Evolutionary conservation across 1,140 invertebrate genomes (phyloP).

Genomic region (Prorops nasuta): DNA sequence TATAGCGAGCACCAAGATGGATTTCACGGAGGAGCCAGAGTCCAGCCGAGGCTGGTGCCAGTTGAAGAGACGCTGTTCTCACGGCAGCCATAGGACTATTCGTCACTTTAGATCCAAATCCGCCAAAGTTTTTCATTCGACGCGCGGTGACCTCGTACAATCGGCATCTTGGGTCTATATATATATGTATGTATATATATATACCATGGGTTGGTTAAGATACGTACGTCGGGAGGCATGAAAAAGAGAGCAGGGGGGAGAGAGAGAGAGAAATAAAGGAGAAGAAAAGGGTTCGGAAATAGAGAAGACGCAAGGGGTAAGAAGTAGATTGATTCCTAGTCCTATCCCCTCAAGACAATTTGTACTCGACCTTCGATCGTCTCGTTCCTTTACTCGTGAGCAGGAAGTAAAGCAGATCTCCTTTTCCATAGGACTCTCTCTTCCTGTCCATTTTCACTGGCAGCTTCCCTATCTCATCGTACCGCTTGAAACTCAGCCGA

Average conservation of each 20-base stretch:
- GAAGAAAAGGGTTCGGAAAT: background rate
- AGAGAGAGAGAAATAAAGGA: background rate
- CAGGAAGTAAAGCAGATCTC: constrained; percentile 39
- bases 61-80: too few relatives aligned
- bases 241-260: background rate
- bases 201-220: too few relatives aligned
- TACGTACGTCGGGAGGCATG: background rate
- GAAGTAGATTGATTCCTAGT: constrained; percentile 47
- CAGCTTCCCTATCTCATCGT: constrained; percentile 1
- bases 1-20: background rate
- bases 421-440: constrained; percentile 18
- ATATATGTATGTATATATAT: too few relatives aligned
- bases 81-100: constrained; percentile 19
- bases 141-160: constrained; percentile 29
- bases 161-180: too few relatives aligned
- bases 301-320: constrained; percentile 24
- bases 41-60: too few relatives aligned
- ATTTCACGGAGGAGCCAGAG: background rate
- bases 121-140: constrained; percentile 16
- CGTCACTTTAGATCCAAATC: constrained; percentile 28
- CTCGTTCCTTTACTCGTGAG: constrained; percentile 38
- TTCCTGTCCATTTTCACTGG: constrained; percentile 2
- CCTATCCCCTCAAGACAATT: constrained; percentile 46
- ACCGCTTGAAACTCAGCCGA: constrained; percentile 22
- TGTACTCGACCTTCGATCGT: constrained; percentile 42